Base-by-base conservation (phyloP, 2,888 invertebrate genomes). In the Agonopterix subpropinquella region DNA sequence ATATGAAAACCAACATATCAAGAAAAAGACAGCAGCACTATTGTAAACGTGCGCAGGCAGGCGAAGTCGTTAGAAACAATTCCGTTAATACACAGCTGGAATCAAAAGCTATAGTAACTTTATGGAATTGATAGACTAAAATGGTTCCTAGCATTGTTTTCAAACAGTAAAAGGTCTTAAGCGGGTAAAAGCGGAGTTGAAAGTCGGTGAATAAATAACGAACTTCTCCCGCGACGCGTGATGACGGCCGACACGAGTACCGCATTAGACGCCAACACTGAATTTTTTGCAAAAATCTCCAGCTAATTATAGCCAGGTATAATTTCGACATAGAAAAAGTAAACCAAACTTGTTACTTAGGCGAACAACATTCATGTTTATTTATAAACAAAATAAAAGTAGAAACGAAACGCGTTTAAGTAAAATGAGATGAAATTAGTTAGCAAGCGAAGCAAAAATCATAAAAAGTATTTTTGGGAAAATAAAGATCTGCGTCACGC, bases 161-260 rank as follows among this genome's bases (percentile, higher is more conserved):
- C 59, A 64, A 70, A 72, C 66, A 65, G 70, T 65, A 69, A 67
- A 28, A 70, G 67, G 66, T 64, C 53, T 64, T 73, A 74, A 71
- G 39, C 67, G 69, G 62, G 74, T 71, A 80, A 78, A 80, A 79
- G 70, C 73, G 58, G 60, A 83, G 77, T 77, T 74, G 75, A 79
- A 70, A 78, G 71, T 73, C 72, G 71, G 70, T 87, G 86, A 88
- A 87, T 88, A 82, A 85, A 81, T 85, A 88, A 86, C 74, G 80
- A 85, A 83, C 75, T 85, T 80, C 80, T 75, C 77, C 80, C 80
- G 83, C 84, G 85, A 85, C 81, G 80, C 84, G 79, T 82, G 85
- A 80, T 86, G 87, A 88, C 88, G 84, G 84, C 83, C 80, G 73
- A 88, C 88, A 88, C 77, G 86, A 80, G 84, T 87, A 81, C 77